Percentiles rank a stretch among this genome's conserved stretches.
phyloP scores from a whole-genome alignment of 2,888 invertebrate species.

The Dolichopus griseipennis region DNA sequence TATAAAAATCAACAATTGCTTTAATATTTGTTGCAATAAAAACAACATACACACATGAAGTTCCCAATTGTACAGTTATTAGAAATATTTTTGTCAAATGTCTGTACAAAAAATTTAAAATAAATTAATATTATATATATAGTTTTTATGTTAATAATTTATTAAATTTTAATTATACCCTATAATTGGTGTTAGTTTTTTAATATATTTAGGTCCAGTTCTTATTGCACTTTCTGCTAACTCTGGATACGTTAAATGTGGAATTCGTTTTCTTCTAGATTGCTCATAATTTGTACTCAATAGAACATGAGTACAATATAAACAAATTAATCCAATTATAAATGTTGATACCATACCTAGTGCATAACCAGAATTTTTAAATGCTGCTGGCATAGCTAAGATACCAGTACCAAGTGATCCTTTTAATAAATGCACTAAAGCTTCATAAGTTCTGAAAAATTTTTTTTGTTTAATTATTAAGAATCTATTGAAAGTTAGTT shows the following conservation, averaged over 20 bases:
- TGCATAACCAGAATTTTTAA: conserved; percentile 69
- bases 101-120: conserved; percentile 44
- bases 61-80: conserved; percentile 76
- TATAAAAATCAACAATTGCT: conserved; percentile 40
- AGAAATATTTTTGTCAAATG: conserved; percentile 59
- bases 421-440: conserved; percentile 48
- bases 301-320: conserved; percentile 79
- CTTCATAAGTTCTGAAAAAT: conserved; percentile 7
- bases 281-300: not conserved
- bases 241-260: conserved; percentile 62
- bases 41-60: conserved; percentile 79
- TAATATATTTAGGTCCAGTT: conserved; percentile 58
- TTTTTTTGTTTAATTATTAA: too few species aligned
- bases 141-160: too few species aligned
- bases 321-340: conserved; percentile 67
- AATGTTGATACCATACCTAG: conserved; percentile 66
- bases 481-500: too few species aligned
- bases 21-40: conserved; percentile 64
- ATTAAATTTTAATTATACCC: not conserved
- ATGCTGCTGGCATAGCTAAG: conserved; percentile 86
- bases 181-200: conserved; percentile 30
- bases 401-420: conserved; percentile 88
- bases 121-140: too few species aligned
- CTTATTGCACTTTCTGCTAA: conserved; percentile 64
- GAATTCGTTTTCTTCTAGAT: conserved; percentile 27